phyloP scores from a whole-genome alignment of 2,113 vertebrate genomes.

The Poeciliopsis turrubarensis region DNA sequence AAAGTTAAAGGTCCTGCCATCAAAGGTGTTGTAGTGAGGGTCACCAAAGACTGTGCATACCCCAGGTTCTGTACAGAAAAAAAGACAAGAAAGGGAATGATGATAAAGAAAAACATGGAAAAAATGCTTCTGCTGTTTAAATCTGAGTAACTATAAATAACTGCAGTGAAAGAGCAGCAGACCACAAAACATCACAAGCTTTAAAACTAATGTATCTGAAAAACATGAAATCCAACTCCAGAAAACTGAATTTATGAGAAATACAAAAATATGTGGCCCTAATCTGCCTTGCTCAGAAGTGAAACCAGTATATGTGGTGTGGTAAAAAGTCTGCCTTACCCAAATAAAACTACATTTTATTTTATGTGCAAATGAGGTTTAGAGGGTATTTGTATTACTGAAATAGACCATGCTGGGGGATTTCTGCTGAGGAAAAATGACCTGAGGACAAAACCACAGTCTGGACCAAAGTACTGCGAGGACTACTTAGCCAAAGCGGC shows the following conservation, averaged over 20 bases:
- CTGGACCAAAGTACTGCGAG: constrained; percentile 35
- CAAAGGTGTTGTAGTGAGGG: constrained; percentile 99
- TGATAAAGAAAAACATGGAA: background rate
- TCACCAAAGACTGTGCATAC: constrained; percentile 99
- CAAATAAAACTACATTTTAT: constrained; percentile 22
- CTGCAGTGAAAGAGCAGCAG: background rate
- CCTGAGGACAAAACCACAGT: constrained; percentile 48
- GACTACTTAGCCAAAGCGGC: constrained; percentile 22
- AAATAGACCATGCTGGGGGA: constrained; percentile 32
- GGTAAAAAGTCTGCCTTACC: constrained; percentile 19
- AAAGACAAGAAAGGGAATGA: background rate
- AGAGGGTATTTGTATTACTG: constrained; percentile 40
- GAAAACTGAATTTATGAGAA: constrained; percentile 18
- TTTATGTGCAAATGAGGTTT: constrained; percentile 22
- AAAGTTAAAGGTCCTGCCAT: constrained; percentile 98
- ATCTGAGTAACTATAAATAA: background rate
- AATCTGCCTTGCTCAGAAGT: constrained; percentile 11
- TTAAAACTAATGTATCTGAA: background rate
- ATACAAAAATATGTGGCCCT: constrained; percentile 33
- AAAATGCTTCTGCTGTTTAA: background rate
- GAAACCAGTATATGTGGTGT: constrained; percentile 15
- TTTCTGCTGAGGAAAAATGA: constrained; percentile 36
- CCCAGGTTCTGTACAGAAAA: constrained; percentile 87
- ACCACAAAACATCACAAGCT: background rate
- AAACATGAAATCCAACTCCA: constrained; percentile 4